These are phyloP conservation scores for Eupithecia inturbata DNA, from an alignment of 2,888 invertebrate genomes.

Conservation along the genomic window DNA sequence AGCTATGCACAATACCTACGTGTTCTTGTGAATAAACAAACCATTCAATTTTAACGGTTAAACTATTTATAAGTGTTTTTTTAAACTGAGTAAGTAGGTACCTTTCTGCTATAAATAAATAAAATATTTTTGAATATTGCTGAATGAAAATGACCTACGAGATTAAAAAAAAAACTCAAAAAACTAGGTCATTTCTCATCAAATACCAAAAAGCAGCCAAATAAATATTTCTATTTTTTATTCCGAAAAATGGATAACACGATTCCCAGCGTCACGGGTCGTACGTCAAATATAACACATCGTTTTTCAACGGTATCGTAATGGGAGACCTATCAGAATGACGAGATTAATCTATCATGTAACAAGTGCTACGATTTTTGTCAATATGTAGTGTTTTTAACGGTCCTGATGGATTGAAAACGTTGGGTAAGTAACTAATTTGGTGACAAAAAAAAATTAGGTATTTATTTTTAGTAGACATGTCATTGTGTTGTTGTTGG, in stretches of 20 bases:
- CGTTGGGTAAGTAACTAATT: not conserved
- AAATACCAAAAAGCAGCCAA: constrained; percentile 1
- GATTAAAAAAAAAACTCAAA: no score
- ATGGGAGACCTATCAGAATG: constrained; percentile 61
- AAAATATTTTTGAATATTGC: not conserved
- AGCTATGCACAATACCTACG: no score
- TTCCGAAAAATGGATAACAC: constrained; percentile 40
- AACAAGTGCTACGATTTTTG: constrained; percentile 59
- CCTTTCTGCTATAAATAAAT: not conserved
- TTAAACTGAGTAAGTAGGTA: not conserved
- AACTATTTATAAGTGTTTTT: not conserved
- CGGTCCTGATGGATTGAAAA: constrained; percentile 18
- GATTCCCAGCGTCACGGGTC: constrained; percentile 45
- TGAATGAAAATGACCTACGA: not conserved
- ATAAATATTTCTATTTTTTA: constrained; percentile 28
- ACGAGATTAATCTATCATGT: constrained; percentile 76
- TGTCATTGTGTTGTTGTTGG: no score
- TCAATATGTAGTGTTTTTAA: constrained; percentile 33
- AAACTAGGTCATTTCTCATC: not conserved
- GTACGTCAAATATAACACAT: constrained; percentile 59
- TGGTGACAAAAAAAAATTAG: not conserved
- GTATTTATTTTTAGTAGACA: no score
- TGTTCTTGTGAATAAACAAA: no score
- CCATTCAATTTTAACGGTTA: no score
- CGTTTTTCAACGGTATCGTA: constrained; percentile 66